Conservation (phyloP, 2,113 vertebrate species). For the Hemiscyllium ocellatum region DNA sequence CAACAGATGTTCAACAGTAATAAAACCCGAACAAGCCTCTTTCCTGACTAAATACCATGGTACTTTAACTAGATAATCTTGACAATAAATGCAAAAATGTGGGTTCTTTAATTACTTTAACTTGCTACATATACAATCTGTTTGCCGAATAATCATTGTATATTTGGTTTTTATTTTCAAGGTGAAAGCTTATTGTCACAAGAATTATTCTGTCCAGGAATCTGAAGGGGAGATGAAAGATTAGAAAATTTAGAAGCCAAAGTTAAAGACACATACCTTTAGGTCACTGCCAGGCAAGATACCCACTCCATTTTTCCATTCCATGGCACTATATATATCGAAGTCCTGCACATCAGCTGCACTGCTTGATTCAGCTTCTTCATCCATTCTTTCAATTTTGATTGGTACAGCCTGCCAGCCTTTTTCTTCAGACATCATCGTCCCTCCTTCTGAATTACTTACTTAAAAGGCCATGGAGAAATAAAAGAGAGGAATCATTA, state of each 20-base stretch:
- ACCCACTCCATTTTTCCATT: slow-evolving; percentile 35
- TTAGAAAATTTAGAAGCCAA: not conserved
- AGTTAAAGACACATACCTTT: slow-evolving; percentile 17
- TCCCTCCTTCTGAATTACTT: slow-evolving; percentile 11
- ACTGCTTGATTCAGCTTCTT: slow-evolving; percentile 17
- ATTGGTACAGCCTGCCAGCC: slow-evolving; percentile 20
- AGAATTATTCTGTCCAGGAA: not conserved
- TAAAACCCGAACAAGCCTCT: not conserved
- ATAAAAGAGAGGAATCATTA: slow-evolving; percentile 16
- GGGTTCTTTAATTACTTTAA: not conserved
- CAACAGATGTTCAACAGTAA: not conserved
- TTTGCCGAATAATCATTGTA: not conserved
- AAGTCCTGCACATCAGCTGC: slow-evolving; percentile 11
- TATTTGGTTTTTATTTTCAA: not conserved
- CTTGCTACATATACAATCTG: not conserved
- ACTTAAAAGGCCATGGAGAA: slow-evolving; percentile 4
- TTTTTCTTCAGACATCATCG: slow-evolving; percentile 9
- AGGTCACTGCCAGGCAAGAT: slow-evolving; percentile 31
- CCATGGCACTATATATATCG: slow-evolving; percentile 34
- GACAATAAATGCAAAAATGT: not conserved
- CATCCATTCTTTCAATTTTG: slow-evolving; percentile 30
- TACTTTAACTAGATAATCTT: not conserved
- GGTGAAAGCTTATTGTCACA: not conserved
- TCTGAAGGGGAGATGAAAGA: not conserved
- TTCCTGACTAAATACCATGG: not conserved